phyloP scores from a whole-genome alignment of 30 jellyfish, hydroid and myxozoan genomes.

The Catostylus mosaicus region DNA sequence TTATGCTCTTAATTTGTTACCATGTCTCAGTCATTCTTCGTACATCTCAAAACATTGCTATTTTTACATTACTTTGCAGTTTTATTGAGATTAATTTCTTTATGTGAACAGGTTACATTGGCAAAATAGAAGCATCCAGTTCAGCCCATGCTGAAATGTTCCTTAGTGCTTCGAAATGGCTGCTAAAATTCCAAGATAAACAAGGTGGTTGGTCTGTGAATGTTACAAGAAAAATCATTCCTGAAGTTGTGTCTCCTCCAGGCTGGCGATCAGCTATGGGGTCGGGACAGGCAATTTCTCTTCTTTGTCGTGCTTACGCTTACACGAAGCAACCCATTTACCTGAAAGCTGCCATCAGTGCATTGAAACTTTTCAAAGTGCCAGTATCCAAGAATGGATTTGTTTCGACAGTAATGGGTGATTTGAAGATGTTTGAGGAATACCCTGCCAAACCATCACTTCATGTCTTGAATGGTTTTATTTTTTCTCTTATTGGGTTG shows the following conservation, averaged over 20 bases:
- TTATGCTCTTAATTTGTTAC: too few species aligned
- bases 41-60: too few species aligned
- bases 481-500: constrained; percentile 87
- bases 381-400: constrained; percentile 75
- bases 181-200: constrained; percentile 72
- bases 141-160: constrained; percentile 55
- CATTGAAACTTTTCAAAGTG: constrained; percentile 54
- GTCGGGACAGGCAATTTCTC: constrained; percentile 96
- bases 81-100: too few species aligned
- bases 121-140: neutral
- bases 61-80: neutral
- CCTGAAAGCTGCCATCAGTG: constrained; percentile 76
- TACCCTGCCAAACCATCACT: constrained; percentile 84
- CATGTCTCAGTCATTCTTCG: too few species aligned
- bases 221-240: constrained; percentile 67
- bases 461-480: constrained; percentile 89
- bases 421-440: constrained; percentile 85
- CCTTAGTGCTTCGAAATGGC: constrained; percentile 91
- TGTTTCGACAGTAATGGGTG: constrained; percentile 63
- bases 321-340: constrained; percentile 62
- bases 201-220: constrained; percentile 93
- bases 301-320: constrained; percentile 72
- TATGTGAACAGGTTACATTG: constrained; percentile 21
- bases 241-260: constrained; percentile 49
- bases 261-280: constrained; percentile 98